Evolutionary conservation across 2,888 invertebrate species (phyloP), one percentile per base, ranked within the genome.

Genomic region (Drosophila maculinotata): DNA sequence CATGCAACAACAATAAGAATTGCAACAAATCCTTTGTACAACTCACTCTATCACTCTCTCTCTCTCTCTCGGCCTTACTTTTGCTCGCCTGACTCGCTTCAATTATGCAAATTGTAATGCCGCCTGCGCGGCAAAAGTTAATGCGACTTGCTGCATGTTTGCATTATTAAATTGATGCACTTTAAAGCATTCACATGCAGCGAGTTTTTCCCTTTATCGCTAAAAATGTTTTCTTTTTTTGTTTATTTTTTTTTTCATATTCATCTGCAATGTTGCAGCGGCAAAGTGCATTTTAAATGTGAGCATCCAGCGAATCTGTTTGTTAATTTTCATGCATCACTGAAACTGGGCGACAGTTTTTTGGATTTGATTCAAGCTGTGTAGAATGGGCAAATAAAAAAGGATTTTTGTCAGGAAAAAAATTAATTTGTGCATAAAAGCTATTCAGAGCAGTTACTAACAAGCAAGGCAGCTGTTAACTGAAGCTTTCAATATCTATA

Each of bases 111-210:
- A 85, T 82, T 82, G 71, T 52, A 67, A 72, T 75, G 63, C 62
- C 33, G 31, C 30, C 36, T 65, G 77, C 58, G 49, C 60, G 64
- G 63, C 69, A 59, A 76, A 76, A 85, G 72, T 83, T 77, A 81
- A 82, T 81, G 79, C 83, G 53, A 65, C 75, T 75, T 75, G 74
- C 74, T 71, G 63, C 67, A 79, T 71, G 73, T 81, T 85, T 85
- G 86, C 86, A 82, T 85, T 77, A 75, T 72, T 72, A 79, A 81
- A 81, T 76, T 76, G 66, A 68, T 85, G 83, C 83, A 79, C 80
- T 85, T 85, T 81, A 79, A 82, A 60, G 57, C 45, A 67, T 64
- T 77, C 44, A 45, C 30, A 10, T 9, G 2, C 57, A 56, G 58
- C 48, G n/a, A 44, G 44, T 38, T 52, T 42, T 51, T 39, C 31